Conservation (phyloP, 2,888 invertebrate genomes). For the Scrobipalpa costella region DNA sequence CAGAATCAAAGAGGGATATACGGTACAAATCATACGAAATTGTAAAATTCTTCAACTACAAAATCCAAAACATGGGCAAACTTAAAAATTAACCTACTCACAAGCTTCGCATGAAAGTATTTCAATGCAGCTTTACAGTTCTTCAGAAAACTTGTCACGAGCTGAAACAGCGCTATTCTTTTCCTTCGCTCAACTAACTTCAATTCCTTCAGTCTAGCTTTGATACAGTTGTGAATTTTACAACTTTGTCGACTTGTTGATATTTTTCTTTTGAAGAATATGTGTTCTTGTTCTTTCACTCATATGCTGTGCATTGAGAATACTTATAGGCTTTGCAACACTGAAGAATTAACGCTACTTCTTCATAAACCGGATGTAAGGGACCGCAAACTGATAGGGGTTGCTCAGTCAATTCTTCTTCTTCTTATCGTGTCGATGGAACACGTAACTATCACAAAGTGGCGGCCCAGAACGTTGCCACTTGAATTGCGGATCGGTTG, state of each 20-base stretch:
- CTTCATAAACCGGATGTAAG: too few relatives aligned
- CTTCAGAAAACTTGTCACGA: conserved; percentile 2
- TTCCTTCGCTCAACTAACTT: conserved; percentile 15
- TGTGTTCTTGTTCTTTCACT: background rate
- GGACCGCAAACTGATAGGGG: too few relatives aligned
- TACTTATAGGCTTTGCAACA: background rate
- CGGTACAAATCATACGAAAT: too few relatives aligned
- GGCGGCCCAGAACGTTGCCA: too few relatives aligned
- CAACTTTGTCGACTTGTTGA: conserved; percentile 15
- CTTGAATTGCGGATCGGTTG: too few relatives aligned
- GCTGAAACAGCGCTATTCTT: conserved; percentile 14
- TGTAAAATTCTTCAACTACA: too few relatives aligned
- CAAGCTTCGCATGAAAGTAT: background rate
- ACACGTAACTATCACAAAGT: too few relatives aligned
- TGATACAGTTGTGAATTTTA: conserved; percentile 7
- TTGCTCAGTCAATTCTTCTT: too few relatives aligned
- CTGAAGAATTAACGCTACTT: too few relatives aligned
- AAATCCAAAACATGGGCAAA: too few relatives aligned
- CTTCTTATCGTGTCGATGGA: too few relatives aligned
- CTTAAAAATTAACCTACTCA: background rate
- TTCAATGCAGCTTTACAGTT: background rate
- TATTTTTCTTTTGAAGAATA: conserved; percentile 7
- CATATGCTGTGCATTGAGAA: background rate
- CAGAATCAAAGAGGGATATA: too few relatives aligned
- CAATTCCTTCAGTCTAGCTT: conserved; percentile 10